Conservation (phyloP, 1,140 invertebrate genomes). For the Euschistus heros region DNA sequence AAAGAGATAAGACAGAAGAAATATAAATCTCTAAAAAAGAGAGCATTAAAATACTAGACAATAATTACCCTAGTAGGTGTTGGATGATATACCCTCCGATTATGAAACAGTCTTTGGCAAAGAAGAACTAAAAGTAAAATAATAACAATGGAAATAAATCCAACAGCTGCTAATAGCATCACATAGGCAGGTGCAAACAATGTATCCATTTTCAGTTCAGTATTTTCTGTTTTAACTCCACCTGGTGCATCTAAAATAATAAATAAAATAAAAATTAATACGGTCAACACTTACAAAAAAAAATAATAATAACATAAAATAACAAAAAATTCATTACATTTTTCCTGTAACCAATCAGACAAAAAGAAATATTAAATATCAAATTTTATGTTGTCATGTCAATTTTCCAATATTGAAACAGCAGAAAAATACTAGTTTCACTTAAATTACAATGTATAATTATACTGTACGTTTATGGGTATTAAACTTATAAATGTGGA, state of each 20-base stretch:
- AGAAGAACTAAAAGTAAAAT: slow-evolving; percentile 21
- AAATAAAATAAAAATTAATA: no score
- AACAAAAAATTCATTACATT: no score
- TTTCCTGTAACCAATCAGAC: no score
- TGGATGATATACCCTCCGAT: slow-evolving; percentile 47
- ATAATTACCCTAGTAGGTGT: slow-evolving; percentile 46
- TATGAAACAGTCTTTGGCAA: slow-evolving; percentile 23
- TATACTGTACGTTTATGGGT: no score
- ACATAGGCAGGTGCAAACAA: slow-evolving; percentile 25
- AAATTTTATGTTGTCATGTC: no score
- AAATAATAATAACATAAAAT: no score
- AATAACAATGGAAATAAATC: slow-evolving; percentile 23
- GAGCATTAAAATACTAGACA: background rate
- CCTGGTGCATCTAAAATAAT: slow-evolving; percentile 35
- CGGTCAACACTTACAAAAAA: no score
- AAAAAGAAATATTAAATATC: no score
- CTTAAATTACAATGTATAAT: no score
- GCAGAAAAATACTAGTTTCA: no score
- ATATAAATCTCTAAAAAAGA: background rate
- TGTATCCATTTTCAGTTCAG: slow-evolving; percentile 29
- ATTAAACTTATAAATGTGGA: no score
- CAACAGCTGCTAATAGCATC: slow-evolving; percentile 23
- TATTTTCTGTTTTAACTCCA: slow-evolving; percentile 27
- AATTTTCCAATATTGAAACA: no score
- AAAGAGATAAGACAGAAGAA: background rate